Evolutionary conservation across 2,888 invertebrate genomes (phyloP), one percentile per base, ranked within the genome.

Genomic region (Nowickia ferox): DNA sequence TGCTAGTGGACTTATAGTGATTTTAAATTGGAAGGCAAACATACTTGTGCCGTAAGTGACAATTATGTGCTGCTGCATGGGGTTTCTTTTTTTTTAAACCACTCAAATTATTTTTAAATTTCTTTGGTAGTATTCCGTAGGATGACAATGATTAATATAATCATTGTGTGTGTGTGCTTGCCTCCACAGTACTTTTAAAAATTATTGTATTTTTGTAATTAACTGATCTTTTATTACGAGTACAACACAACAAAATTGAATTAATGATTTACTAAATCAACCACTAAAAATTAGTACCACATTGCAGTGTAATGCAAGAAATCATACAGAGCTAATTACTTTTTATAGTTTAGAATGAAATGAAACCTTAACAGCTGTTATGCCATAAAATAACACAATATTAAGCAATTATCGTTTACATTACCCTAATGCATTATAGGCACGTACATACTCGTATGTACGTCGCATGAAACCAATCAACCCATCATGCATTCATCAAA

Each of bases 401-500:
- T 11, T 30, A 17, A n/a, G 40, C 69, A 63, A 17, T 51, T 75
- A 66, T 79, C 22, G 38, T 66, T 75, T 51, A 53, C 74, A 53
- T 55, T 48, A 75, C 38, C n/a, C 38, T 55, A 71, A 30, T 51
- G 46, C 46, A 66, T 48, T 17, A 48, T 66, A 46, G 66, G 59
- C 44, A 57, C 38, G 30, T 30, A 30, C 6, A 6, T 44, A 8
- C 44, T 51, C 38, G 30, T 30, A 30, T 30, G 30, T 44, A 8
- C n/a, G 22, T n/a, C 57, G 42, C 74, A 65, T 22, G 46, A 13
- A 55, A 61, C 51, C 44, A 72, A 11, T 51, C 19, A 78, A 59
- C 55, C 42, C 69, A 55, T 57, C 69, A 69, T 79, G 30, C 79
- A 79, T 79, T 79, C 79, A 79, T 79, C 75, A 79, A 79, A 75